These are phyloP conservation scores for Myotis yumanensis DNA, from an alignment of 2,113 vertebrate genomes.

Conservation along the genomic window DNA sequence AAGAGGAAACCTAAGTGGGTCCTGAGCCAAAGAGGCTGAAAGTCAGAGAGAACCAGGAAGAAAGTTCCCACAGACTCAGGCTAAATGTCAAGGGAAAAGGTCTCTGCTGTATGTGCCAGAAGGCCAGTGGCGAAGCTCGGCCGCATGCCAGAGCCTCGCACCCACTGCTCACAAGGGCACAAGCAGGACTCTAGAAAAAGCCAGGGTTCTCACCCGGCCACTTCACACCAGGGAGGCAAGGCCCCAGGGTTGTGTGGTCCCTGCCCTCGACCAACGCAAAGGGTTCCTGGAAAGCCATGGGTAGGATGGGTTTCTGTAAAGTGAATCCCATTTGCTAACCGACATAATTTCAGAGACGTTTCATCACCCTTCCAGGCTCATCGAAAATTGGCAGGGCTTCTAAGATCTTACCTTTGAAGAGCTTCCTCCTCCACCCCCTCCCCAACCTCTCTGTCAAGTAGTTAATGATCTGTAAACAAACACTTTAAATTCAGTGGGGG, in stretches of 20 bases:
- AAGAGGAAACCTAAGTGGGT: slow-evolving; percentile 28
- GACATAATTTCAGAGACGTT: slow-evolving; percentile 54
- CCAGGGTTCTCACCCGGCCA: not conserved
- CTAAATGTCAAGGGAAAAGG: slow-evolving; percentile 76
- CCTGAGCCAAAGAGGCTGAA: slow-evolving; percentile 65
- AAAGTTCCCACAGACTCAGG: slow-evolving; percentile 64
- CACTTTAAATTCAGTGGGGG: slow-evolving; percentile 78
- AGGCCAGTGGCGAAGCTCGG: slow-evolving; percentile 19
- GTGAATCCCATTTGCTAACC: slow-evolving; percentile 45
- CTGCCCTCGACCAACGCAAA: not conserved
- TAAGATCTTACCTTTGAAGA: slow-evolving; percentile 74
- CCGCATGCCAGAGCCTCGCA: not conserved
- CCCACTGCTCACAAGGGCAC: not conserved
- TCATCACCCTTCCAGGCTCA: slow-evolving; percentile 59
- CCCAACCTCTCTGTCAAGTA: slow-evolving; percentile 71
- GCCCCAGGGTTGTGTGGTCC: not conserved
- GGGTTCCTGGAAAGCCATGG: slow-evolving; percentile 61
- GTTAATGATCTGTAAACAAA: slow-evolving; percentile 81
- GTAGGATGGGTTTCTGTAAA: slow-evolving; percentile 60
- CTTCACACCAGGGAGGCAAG: not conserved
- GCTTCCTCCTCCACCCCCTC: slow-evolving; percentile 43
- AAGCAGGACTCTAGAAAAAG: not conserved
- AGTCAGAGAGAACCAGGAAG: slow-evolving; percentile 74
- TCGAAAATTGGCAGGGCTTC: slow-evolving; percentile 70
- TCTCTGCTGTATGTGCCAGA: slow-evolving; percentile 44